Percentiles rank a stretch among this genome's conserved stretches.
Evolutionary conservation across 2,797 vertebrate genomes (phyloP).

Genomic region (Coccyzus lansbergi): DNA sequence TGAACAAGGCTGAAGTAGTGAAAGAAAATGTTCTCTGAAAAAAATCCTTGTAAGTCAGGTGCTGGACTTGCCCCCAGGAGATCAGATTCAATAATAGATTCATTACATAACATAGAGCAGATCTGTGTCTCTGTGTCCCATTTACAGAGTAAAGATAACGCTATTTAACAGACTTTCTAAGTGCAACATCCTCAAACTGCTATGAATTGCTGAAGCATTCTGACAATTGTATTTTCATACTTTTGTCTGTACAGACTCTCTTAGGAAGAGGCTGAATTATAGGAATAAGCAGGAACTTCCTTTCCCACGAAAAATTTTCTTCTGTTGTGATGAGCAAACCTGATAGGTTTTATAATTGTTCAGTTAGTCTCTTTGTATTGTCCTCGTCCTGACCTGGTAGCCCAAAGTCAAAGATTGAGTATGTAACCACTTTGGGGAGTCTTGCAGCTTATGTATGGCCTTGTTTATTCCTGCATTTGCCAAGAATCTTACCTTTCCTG

Average conservation of each 20-base stretch:
- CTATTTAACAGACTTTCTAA: background rate
- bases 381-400: background rate
- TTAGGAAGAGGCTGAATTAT: background rate
- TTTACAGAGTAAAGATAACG: background rate
- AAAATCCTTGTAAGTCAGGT: background rate
- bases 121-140: background rate
- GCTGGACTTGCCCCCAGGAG: background rate
- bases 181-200: background rate
- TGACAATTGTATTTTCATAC: background rate
- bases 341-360: background rate
- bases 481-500: background rate
- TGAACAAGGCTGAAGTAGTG: background rate
- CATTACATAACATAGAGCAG: background rate
- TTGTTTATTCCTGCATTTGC: background rate
- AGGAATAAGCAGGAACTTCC: background rate
- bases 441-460: background rate
- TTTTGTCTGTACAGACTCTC: background rate
- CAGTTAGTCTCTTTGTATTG: background rate
- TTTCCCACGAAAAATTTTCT: background rate
- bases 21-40: background rate
- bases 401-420: background rate
- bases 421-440: fast-evolving
- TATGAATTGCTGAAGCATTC: background rate
- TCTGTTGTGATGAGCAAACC: background rate
- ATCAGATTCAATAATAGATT: background rate